phyloP scores from a whole-genome alignment of 1,140 invertebrate species.

The Atta cephalotes region DNA sequence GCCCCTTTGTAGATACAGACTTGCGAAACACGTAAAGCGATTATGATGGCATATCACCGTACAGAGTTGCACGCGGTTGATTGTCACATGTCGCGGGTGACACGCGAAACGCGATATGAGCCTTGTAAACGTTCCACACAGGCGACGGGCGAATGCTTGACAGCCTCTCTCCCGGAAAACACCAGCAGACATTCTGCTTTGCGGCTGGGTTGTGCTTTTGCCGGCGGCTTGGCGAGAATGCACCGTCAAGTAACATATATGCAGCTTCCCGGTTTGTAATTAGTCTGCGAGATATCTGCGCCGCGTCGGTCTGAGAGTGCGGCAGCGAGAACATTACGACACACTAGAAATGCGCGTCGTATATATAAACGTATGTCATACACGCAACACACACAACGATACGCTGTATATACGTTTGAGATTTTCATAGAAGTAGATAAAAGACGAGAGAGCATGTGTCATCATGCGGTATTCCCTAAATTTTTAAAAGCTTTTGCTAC shows the following conservation, averaged over 20 bases:
- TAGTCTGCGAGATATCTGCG: constrained; percentile 52
- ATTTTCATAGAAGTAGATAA: not conserved
- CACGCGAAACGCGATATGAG: constrained; percentile 51
- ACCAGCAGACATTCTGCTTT: constrained; percentile 54
- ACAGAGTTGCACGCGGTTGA: constrained; percentile 21
- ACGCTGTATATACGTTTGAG: not conserved
- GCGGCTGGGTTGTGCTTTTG: constrained; percentile 48
- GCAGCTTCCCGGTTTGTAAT: constrained; percentile 50
- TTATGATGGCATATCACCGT: constrained; percentile 38
- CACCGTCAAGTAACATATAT: constrained; percentile 45
- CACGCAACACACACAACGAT: no score
- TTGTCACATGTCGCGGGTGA: constrained; percentile 46
- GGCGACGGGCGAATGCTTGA: constrained; percentile 25
- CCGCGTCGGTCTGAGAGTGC: constrained; percentile 48
- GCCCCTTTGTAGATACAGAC: not conserved
- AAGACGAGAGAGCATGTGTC: not conserved
- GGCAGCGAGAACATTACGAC: not conserved
- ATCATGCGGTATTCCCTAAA: not conserved
- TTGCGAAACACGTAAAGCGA: constrained; percentile 25
- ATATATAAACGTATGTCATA: not conserved
- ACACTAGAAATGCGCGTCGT: not conserved
- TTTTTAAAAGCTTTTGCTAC: not conserved
- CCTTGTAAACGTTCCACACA: constrained; percentile 49
- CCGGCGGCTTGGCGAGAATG: constrained; percentile 35
- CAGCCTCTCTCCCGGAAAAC: constrained; percentile 52